Evolutionary conservation across 2,797 vertebrate genomes (phyloP).

Genomic region (Meriones psammophilus): DNA sequence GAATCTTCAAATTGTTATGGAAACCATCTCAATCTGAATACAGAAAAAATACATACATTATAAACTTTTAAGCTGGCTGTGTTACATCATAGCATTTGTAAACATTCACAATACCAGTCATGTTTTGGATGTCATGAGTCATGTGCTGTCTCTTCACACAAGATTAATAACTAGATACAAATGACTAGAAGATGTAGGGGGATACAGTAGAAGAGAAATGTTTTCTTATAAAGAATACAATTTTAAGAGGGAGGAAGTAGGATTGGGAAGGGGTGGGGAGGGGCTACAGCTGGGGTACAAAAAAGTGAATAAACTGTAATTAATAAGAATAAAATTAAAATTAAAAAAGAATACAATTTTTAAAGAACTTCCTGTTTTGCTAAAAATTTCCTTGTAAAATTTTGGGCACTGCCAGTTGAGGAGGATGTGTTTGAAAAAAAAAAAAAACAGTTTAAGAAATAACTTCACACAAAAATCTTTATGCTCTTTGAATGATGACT

Average conservation of each 20-base stretch:
- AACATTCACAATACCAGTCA: background rate
- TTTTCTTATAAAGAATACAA: background rate
- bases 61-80: background rate
- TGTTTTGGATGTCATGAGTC: background rate
- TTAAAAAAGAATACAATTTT: background rate
- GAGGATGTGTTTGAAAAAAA: background rate
- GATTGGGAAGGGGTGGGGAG: too few relatives aligned
- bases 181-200: background rate
- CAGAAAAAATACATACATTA: background rate
- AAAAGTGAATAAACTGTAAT: too few relatives aligned
- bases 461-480: background rate
- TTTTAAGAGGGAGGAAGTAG: background rate
- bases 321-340: too few relatives aligned
- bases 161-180: background rate
- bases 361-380: background rate
- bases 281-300: too few relatives aligned
- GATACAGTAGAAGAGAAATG: background rate
- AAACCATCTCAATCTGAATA: background rate
- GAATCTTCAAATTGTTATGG: background rate
- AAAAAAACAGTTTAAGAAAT: background rate
- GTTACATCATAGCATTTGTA: background rate
- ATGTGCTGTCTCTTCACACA: background rate
- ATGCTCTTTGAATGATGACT: background rate
- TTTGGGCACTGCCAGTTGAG: background rate
- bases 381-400: background rate